Conservation (phyloP, 2,113 vertebrate genomes). For the Marmota monax region DNA sequence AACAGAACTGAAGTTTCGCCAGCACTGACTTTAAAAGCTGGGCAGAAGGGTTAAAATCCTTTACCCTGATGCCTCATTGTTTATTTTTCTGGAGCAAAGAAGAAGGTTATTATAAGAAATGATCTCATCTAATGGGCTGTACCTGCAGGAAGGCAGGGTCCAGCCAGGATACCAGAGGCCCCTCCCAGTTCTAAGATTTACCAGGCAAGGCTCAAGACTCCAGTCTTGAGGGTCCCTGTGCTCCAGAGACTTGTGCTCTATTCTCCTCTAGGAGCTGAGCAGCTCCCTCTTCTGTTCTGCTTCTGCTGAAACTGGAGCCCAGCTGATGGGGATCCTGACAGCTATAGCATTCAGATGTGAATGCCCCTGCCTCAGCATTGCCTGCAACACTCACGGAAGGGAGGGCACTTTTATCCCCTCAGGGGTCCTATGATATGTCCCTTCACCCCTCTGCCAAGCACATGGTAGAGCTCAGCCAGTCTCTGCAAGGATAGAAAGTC, state of each 20-base stretch:
- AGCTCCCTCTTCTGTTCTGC: neutral
- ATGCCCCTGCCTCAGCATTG: neutral
- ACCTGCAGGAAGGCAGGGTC: neutral
- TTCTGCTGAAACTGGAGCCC: neutral
- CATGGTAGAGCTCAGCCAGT: neutral
- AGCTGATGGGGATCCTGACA: neutral
- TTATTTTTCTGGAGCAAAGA: neutral
- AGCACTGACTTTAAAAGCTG: constrained; percentile 14
- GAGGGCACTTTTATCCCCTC: fast-evolving
- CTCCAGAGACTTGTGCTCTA: neutral
- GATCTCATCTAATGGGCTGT: neutral
- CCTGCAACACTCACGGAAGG: neutral
- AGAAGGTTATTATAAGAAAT: neutral
- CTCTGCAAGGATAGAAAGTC: neutral
- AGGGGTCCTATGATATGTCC: neutral
- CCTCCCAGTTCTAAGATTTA: neutral
- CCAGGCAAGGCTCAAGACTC: neutral
- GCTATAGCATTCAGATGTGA: fast-evolving
- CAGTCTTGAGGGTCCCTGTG: neutral
- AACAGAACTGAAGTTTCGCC: constrained; percentile 53
- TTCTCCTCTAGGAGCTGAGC: neutral
- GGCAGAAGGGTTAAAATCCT: constrained; percentile 29
- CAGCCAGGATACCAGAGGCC: neutral
- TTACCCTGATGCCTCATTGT: neutral
- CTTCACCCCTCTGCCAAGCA: neutral